Evolutionary conservation across 1,140 invertebrate species (phyloP).

Genomic region (Drosophila rufa): DNA sequence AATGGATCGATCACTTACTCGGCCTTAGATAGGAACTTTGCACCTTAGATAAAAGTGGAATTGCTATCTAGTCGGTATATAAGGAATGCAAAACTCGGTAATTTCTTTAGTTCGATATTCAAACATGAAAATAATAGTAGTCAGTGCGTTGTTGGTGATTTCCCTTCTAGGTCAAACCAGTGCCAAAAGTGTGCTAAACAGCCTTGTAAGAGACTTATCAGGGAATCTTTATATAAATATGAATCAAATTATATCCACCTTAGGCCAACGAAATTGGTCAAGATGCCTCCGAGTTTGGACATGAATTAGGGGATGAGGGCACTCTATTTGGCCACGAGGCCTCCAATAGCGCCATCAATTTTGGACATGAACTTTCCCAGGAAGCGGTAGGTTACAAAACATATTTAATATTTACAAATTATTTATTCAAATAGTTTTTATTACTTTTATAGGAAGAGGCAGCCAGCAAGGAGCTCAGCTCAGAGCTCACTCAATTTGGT

Average conservation of each 20-base stretch:
- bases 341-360: constrained; percentile 24
- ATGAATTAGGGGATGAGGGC: constrained; percentile 41
- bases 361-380: constrained; percentile 28
- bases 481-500: not conserved
- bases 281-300: constrained; percentile 37
- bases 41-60: constrained; percentile 45
- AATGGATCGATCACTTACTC: constrained; percentile 49
- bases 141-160: constrained; percentile 26
- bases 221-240: not conserved
- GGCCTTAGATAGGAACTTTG: constrained; percentile 36
- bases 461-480: constrained; percentile 11
- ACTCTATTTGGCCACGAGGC: constrained; percentile 12
- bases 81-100: constrained; percentile 10
- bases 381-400: constrained; percentile 14
- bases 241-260: not conserved
- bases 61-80: constrained; percentile 27
- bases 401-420: not conserved
- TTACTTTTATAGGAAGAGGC: constrained; percentile 4
- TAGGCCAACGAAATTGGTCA: constrained; percentile 42
- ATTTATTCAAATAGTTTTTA: not conserved
- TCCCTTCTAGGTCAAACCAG: constrained; percentile 24
- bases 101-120: constrained; percentile 37
- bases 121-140: constrained; percentile 50
- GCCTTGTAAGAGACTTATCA: constrained; percentile 22
- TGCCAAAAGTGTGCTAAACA: constrained; percentile 43